Evolutionary conservation across 1,140 invertebrate species (phyloP).

Genomic region (Ceratosolen fusciceps): DNA sequence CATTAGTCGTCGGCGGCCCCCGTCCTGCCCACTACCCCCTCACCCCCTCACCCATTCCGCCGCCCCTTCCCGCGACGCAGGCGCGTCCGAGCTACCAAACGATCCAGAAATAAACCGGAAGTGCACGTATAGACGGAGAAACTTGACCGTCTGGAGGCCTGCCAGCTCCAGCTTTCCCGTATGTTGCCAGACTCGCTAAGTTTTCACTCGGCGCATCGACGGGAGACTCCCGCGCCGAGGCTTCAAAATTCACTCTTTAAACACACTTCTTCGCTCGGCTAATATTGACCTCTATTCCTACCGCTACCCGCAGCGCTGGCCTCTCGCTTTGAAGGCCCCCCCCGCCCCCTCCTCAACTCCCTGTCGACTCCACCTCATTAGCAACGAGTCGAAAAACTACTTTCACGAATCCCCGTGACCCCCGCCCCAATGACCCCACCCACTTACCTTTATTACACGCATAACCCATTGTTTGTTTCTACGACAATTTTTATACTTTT

Average conservation of each 20-base stretch:
- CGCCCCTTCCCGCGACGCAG: constrained; percentile 56
- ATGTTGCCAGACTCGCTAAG: constrained; percentile 4
- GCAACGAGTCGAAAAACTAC: too few species aligned
- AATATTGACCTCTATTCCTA: background rate
- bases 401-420: too few species aligned
- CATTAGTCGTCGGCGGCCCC: constrained; percentile 61
- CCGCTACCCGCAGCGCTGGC: background rate
- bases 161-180: constrained; percentile 30
- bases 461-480: too few species aligned
- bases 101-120: constrained; percentile 65
- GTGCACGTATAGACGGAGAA: constrained; percentile 40
- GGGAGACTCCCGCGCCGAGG: background rate
- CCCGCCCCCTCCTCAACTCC: too few species aligned
- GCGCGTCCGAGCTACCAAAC: constrained; percentile 54
- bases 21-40: too few species aligned
- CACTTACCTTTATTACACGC: too few species aligned
- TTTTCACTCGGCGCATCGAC: background rate
- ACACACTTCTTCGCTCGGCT: background rate
- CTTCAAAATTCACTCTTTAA: background rate
- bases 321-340: too few species aligned
- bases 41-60: too few species aligned
- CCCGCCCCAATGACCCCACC: too few species aligned
- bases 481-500: too few species aligned
- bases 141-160: constrained; percentile 45
- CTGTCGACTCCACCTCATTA: too few species aligned